A percentile compares a stretch with the other conserved stretches of the same genome.
These are phyloP conservation scores for Saxidomus purpurata DNA, from an alignment of 1,140 invertebrate species.

Conservation along the genomic window DNA sequence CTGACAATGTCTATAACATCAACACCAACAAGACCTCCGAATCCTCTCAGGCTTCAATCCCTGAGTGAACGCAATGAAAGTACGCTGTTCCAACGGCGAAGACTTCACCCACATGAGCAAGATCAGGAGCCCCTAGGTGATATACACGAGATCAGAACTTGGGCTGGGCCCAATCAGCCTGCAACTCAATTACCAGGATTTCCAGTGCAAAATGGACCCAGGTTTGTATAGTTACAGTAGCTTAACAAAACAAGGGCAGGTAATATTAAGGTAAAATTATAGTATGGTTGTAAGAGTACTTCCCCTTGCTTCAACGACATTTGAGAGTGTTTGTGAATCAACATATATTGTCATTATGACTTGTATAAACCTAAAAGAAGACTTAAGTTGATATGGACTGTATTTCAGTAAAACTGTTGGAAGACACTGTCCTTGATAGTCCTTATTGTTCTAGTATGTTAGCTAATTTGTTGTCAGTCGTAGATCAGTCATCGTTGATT, in stretches of 20 bases:
- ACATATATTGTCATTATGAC: too few species aligned
- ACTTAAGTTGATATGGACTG: too few species aligned
- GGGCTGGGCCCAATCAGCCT: neutral
- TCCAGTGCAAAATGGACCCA: neutral
- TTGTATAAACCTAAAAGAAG: too few species aligned
- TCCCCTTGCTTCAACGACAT: neutral
- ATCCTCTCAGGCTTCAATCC: slow-evolving; percentile 72
- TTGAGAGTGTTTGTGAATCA: too few species aligned
- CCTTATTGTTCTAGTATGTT: slow-evolving; percentile 2
- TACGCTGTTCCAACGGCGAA: slow-evolving; percentile 77
- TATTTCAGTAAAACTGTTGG: too few species aligned
- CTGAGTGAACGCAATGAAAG: slow-evolving; percentile 76
- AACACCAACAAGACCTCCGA: slow-evolving; percentile 16
- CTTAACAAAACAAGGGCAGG: too few species aligned
- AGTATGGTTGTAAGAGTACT: neutral
- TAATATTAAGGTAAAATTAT: too few species aligned
- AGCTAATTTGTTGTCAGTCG: neutral
- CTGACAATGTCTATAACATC: slow-evolving; percentile 33
- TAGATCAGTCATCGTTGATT: slow-evolving; percentile 25
- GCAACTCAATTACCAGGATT: neutral
- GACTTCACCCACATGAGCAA: slow-evolving; percentile 61
- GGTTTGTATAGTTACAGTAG: neutral
- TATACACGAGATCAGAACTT: neutral
- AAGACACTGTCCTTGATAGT: too few species aligned
- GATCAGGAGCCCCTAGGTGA: neutral